Percentiles rank a stretch among this genome's conserved stretches.
phyloP scores from a whole-genome alignment of 2,888 invertebrate species.

The Mythimna vitellina region DNA sequence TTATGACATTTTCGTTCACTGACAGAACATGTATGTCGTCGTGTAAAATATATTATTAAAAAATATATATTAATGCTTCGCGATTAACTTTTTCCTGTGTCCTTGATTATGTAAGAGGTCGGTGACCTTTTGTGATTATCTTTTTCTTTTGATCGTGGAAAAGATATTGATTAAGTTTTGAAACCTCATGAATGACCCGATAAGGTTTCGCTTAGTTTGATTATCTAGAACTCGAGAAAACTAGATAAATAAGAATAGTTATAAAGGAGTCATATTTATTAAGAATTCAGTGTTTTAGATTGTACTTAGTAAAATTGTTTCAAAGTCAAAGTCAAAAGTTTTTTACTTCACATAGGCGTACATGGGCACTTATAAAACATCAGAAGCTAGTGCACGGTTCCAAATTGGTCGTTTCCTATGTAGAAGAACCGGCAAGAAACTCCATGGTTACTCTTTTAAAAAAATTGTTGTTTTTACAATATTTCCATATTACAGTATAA shows the following conservation, averaged over 20 bases:
- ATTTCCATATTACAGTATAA: too few relatives aligned
- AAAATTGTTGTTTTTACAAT: too few relatives aligned
- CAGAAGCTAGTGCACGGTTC: too few relatives aligned
- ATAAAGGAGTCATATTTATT: too few relatives aligned
- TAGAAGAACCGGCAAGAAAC: too few relatives aligned
- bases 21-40: constrained; percentile 41
- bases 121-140: constrained; percentile 18
- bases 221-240: neutral
- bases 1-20: constrained; percentile 31
- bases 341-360: too few relatives aligned
- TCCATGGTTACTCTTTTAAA: too few relatives aligned
- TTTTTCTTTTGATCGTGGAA: constrained; percentile 5
- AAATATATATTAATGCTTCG: constrained; percentile 9
- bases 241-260: constrained; percentile 16
- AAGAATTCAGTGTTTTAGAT: too few relatives aligned
- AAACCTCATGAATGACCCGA: constrained; percentile 17
- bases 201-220: constrained; percentile 7
- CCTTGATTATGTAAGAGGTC: constrained; percentile 25
- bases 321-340: too few relatives aligned
- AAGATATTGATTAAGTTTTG: constrained; percentile 19
- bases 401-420: too few relatives aligned
- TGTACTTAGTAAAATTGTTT: too few relatives aligned
- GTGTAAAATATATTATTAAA: constrained; percentile 20
- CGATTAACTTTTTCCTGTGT: constrained; percentile 12
- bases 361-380: too few relatives aligned